Evolutionary conservation across 2,888 invertebrate genomes (phyloP), one percentile per base, ranked within the genome.

Genomic region (Euclidia mi): DNA sequence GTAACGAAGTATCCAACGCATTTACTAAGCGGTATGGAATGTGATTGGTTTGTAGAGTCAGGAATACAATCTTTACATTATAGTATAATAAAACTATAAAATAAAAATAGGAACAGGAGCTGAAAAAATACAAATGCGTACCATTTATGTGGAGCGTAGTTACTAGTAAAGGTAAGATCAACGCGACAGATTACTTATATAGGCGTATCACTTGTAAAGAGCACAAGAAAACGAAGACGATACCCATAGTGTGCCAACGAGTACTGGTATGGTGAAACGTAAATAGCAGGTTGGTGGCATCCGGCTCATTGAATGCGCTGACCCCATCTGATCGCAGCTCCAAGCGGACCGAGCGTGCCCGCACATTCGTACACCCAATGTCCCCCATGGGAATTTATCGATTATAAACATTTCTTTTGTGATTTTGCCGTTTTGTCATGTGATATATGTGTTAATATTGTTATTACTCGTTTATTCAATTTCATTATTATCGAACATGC

Each of bases 301-400:
- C 93, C 94, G 93, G 89, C 91, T 92, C 89, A 94, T 93, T 93
- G 91, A 94, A 94, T 92, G 89, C 91, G 91, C 88, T 93, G 94
- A 94, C 94, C 94, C 88, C 93, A 94, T 94, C 92, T 94, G 94
- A 93, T 94, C 90, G 87, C 73, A 77, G 84, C 87, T 88, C 71
- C 84, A 79, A 87, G 85, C 86, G 72, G 81, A 78, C 79, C 72
- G 78, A 80, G 74, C 81, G 79, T 79, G 83, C 76, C 73, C 71
- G 82, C 82, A 87, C 87, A 90, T 86, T 88, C 81, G 81, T 81
- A 84, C 77, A 69, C 76, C 71, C 65, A 65, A 60, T 73, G 73
- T 75, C 79, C 76, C 77, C 73, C 62, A 69, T 64, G 71, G 67
- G 55, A 72, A 66, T 68, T 59, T 71, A 65, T 66, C 46, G 56